Evolutionary conservation across 2,113 vertebrate species (phyloP), one percentile per base, ranked within the genome.

Genomic region (Thryonomys swinderianus): DNA sequence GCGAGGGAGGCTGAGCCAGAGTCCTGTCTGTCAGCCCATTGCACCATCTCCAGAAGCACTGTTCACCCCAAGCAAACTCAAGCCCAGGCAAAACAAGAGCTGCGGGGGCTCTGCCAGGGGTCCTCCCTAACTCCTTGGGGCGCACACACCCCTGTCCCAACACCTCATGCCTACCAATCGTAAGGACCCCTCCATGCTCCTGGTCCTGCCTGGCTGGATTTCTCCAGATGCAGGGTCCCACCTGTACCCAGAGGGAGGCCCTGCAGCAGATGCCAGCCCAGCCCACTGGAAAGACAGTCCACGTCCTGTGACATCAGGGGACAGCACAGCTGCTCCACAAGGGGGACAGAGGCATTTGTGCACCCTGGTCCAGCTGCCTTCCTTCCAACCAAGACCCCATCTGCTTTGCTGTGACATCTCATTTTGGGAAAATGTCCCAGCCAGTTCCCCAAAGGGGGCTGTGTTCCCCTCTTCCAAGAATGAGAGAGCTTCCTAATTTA

Each of bases 401-500:
- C 86, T 97, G 92, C 71, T 88, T 78, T 61, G 48, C 88, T 20
- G 61, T 92, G 83, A 87, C 85, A 93, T 94, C 88, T 92, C 79
- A 91, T 88, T 82, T 89, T 7, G 45, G 73, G 79, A 96, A 97
- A 91, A 53, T 88, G 84, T 95, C 85, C 96, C 85, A 85, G 93
- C 92, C 55, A 0, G 69, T 27, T 90, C 96, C 92, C 92, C 7
- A 2, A 71, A 62, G 55, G 18, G 45, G 48, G 53, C 85, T 53
- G 83, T 73, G 69, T 91, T 96, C 76, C 73, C 88, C 81, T 20
- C 64, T 96, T 92, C 92, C 96, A 93, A 59, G 74, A 97, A 96
- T 67, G 94, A 96, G 97, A 97, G 40, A 73, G 81, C 83, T 98
- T 96, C 98, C 96, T 98, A 98, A 98, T 98, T 98, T 98, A 98